Evolutionary conservation across 2,888 invertebrate genomes (phyloP), one percentile per base, ranked within the genome.

Genomic region (Nephrotoma guestfalica): DNA sequence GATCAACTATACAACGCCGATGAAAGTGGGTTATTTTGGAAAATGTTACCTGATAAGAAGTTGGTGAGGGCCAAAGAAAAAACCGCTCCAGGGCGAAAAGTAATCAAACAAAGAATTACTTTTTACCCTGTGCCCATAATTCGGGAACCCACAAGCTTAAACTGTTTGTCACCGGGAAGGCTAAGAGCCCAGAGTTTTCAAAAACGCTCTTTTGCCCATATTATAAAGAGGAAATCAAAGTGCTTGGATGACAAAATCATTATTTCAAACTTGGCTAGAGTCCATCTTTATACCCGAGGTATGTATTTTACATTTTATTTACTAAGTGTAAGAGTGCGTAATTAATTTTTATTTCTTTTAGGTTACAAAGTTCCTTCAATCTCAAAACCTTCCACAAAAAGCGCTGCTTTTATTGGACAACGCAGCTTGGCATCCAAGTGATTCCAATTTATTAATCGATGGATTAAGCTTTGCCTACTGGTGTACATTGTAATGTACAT

Each of bases 91-190:
- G 86, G 85, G 15, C 41, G 87, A 15, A 87, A 87, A 71, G 18
- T 47, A 18, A 86, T 85, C 18, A 88, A 88, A 71, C 88, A 89
- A 86, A 86, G 88, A 43, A 18, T 88, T 41, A 88, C 86, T 88
- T 89, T 85, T 84, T 88, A 18, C 86, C 87, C n/a, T 88, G 88
- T 86, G 85, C 87, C 9, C 88, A 89, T 87, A 88, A 87, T 42
- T 87, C 88, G n/a, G 89, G 88, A n/a, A 51, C 86, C 41, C 88
- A 89, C 86, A 89, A 89, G 87, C 41, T 88, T 11, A 87, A 86
- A 85, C 87, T 88, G 11, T 86, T 89, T 15, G 87, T 88, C 41
- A 87, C 88, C 45, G 88, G 88, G 30, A 87, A 88, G 51, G 86
- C 88, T n/a, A n/a, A 57, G 11, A 15, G 11, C 87, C 88, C n/a